These are phyloP conservation scores for honey bee (Apis mellifera) DNA, from an alignment of 1,140 invertebrate genomes.

Conservation along the genomic window Amel_HAv3.1 CM009937.2:12388501-12389000, in stretches of 20 bases:
- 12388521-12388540: not conserved
- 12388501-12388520: too few species aligned
- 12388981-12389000: not conserved
- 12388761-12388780: not conserved
- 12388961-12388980: slow-evolving; percentile 31
- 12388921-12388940: not conserved
- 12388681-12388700: not conserved
- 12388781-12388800: slow-evolving; percentile 17
- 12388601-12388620: not conserved
- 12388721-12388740: not conserved
- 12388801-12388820: not conserved
- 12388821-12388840: slow-evolving; percentile 23
- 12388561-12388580: not conserved
- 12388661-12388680: slow-evolving; percentile 8
- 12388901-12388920: slow-evolving; percentile 33
- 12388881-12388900: not conserved
- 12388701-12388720: slow-evolving; percentile 19
- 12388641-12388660: not conserved
- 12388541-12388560: too few species aligned
- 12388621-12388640: not conserved
- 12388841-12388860: not conserved
- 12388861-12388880: not conserved
- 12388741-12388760: not conserved
- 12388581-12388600: not conserved
- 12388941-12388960: slow-evolving; percentile 50